Conservation (phyloP, 2,113 vertebrate species). For the Kobus ellipsiprymnus region DNA sequence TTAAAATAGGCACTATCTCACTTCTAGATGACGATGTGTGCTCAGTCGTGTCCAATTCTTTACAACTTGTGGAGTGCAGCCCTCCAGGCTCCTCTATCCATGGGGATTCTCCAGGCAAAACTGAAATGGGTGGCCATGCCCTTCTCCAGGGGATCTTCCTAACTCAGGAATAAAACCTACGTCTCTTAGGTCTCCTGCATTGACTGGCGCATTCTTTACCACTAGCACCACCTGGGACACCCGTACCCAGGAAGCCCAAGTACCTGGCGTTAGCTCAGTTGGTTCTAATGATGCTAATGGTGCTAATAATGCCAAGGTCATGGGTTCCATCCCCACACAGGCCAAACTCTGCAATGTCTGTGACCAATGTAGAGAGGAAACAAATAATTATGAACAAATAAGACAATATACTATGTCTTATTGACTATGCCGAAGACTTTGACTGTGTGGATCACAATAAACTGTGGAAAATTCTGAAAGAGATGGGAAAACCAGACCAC, state of each 20-base stretch:
- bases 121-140: neutral
- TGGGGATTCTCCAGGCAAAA: neutral
- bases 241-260: neutral
- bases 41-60: neutral
- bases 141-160: neutral
- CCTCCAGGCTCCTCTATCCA: neutral
- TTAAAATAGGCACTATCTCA: neutral
- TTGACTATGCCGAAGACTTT: too few species aligned
- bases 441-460: too few species aligned
- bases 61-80: neutral
- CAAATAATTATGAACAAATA: neutral
- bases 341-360: neutral
- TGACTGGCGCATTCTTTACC: neutral
- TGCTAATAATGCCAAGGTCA: neutral
- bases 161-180: neutral
- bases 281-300: neutral
- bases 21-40: neutral
- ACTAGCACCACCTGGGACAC: neutral
- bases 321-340: neutral
- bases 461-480: too few species aligned
- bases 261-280: neutral
- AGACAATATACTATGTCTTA: neutral
- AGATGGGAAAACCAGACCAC: too few species aligned
- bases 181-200: neutral
- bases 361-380: neutral